Evolutionary conservation across 2,113 vertebrate species (phyloP).

Genomic region (Ageneiosus marmoratus): DNA sequence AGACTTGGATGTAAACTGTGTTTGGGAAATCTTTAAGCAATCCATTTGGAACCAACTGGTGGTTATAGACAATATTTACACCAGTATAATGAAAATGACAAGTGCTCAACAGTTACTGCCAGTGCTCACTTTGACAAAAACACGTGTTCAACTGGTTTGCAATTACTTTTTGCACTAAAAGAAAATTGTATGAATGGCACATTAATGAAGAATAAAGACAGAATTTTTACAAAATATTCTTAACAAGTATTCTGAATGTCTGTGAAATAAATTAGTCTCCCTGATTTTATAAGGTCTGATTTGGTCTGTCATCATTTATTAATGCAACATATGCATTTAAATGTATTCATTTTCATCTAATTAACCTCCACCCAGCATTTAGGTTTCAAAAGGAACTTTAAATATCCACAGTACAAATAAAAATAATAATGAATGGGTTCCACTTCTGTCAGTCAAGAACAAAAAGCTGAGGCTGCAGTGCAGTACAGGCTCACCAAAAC

Average conservation of each 20-base stretch:
- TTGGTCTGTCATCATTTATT: slow-evolving; percentile 40
- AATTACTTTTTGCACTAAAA: neutral
- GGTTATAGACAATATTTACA: neutral
- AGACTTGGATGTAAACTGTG: neutral
- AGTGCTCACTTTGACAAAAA: neutral
- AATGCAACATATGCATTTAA: slow-evolving; percentile 26
- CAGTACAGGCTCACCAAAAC: no score
- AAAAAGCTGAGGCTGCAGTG: no score
- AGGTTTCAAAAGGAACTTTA: neutral
- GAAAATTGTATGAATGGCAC: no score
- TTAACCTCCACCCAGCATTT: neutral
- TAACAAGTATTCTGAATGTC: neutral
- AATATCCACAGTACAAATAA: neutral
- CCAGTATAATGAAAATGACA: neutral
- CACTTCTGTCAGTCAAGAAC: no score
- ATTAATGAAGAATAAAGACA: no score
- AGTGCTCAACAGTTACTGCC: neutral
- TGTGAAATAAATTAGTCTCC: neutral
- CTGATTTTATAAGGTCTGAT: neutral
- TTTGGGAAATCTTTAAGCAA: neutral
- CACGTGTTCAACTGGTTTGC: neutral
- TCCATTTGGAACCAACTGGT: neutral
- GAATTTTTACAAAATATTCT: neutral
- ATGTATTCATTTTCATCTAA: neutral
- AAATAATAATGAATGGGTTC: no score